Evolutionary conservation across 2,888 invertebrate species (phyloP), one percentile per base, ranked within the genome.

Genomic region (Teinopalpus imperialis): DNA sequence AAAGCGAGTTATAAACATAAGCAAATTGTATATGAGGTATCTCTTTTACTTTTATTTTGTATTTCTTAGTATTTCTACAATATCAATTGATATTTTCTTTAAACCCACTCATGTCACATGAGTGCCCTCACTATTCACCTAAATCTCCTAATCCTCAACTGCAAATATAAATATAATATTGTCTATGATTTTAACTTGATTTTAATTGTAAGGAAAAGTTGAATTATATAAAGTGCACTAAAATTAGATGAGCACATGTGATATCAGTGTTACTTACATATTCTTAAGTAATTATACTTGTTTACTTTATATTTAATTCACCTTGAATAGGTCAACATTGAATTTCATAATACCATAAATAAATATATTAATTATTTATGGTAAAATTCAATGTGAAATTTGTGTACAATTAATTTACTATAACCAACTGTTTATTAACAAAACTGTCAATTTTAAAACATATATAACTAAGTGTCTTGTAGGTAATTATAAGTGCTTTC

Each of bases 171-270:
- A n/a, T n/a, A n/a, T n/a, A n/a, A n/a, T n/a, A n/a, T n/a, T n/a
- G n/a, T n/a, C n/a, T n/a, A n/a, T n/a, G n/a, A n/a, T n/a, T n/a
- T n/a, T n/a, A n/a, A n/a, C n/a, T n/a, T n/a, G n/a, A n/a, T n/a
- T n/a, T n/a, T n/a, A n/a, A n/a, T n/a, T 9, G 12, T 39, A 26
- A 16, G 9, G 14, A 29, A 10, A 9, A n/a, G 5, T 18, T 20
- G 7, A 12, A 23, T 16, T 30, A 30, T 30, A 24, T 23, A 36
- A 44, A 44, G 55, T 59, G 60, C 61, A 63, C 63, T 54, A 53
- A 29, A 35, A 34, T 52, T 56, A 53, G 47, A 43, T 21, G 41
- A 51, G 61, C 61, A 62, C 60, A 57, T 63, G 62, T 63, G 62
- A 64, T 64, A 64, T 61, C 51, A 52, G 51, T 51, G 55, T 63